Evolutionary conservation across 1,140 invertebrate genomes (phyloP).

Genomic region (Oreohelix idahoensis): DNA sequence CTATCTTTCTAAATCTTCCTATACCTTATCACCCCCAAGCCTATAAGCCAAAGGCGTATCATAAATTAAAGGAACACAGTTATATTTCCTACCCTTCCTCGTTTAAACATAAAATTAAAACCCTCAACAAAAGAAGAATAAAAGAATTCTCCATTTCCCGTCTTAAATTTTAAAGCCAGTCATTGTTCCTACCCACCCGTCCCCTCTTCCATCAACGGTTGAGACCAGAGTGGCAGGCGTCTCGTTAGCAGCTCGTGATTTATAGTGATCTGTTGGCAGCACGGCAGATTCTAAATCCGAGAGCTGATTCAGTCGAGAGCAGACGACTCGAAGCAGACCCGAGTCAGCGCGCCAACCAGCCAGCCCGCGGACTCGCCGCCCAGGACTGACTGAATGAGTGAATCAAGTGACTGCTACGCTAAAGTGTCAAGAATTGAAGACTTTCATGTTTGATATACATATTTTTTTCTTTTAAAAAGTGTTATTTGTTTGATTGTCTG

Average conservation of each 20-base stretch:
- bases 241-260: constrained; percentile 29
- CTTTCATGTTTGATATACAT: not conserved
- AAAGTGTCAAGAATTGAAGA: not conserved
- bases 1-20: not conserved
- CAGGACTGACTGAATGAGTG: constrained; percentile 1
- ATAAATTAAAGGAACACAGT: not conserved
- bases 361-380: not conserved
- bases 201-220: constrained; percentile 14
- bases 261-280: constrained; percentile 39
- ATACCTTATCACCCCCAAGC: not conserved
- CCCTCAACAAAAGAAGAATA: not conserved
- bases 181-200: constrained; percentile 24
- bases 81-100: not conserved
- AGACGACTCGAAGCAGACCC: not conserved
- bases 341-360: not conserved
- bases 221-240: constrained; percentile 31
- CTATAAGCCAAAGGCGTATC: not conserved
- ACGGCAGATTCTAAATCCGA: constrained; percentile 15
- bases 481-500: not conserved
- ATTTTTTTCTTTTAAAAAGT: not conserved
- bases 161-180: constrained; percentile 15
- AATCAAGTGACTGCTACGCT: constrained; percentile 1
- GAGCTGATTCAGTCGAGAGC: constrained; percentile 5
- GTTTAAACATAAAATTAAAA: not conserved
- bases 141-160: constrained; percentile 2